phyloP scores from a whole-genome alignment of 2,888 invertebrate species.

The Apamea sordens region DNA sequence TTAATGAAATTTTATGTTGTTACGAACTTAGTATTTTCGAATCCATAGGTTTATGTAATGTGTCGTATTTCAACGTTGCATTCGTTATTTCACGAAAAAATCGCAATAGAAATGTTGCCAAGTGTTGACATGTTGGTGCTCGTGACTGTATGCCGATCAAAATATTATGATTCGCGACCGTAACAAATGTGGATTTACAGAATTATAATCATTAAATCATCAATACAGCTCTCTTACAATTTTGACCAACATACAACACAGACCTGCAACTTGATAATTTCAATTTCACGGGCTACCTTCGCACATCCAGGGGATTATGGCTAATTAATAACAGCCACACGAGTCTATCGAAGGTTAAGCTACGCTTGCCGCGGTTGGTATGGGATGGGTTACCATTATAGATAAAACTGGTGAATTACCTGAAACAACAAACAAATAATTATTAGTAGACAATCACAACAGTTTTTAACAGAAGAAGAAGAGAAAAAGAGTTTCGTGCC shows the following conservation, averaged over 20 bases:
- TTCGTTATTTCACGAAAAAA: no score
- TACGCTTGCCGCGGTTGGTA: neutral
- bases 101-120: no score
- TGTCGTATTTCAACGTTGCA: no score
- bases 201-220: neutral
- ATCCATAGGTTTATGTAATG: no score
- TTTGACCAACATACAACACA: neutral
- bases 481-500: neutral
- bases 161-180: neutral
- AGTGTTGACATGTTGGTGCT: no score
- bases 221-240: neutral
- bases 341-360: neutral
- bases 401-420: slow-evolving; percentile 44
- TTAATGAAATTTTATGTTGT: no score
- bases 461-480: neutral
- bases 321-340: neutral
- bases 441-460: slow-evolving; percentile 1
- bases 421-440: slow-evolving; percentile 49
- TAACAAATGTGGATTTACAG: neutral
- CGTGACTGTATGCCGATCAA: neutral
- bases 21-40: no score
- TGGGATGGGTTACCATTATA: neutral
- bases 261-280: neutral
- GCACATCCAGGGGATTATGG: neutral
- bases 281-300: neutral